Evolutionary conservation across 1,140 invertebrate genomes (phyloP).

Genomic region (Kradibia gibbosae): DNA sequence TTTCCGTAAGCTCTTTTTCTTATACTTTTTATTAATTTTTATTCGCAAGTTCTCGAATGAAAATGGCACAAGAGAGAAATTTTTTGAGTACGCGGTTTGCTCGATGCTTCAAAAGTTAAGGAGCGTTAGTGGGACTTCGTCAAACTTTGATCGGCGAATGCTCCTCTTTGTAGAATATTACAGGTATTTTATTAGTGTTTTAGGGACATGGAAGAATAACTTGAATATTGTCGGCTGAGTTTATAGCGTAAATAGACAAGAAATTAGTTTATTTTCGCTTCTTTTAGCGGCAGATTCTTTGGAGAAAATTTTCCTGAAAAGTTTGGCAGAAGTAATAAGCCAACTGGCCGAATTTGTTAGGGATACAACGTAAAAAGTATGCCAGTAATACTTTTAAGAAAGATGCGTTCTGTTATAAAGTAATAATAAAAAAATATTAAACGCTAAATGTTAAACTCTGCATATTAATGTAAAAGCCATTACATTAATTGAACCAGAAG

Average conservation of each 20-base stretch:
- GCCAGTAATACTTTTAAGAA: too few relatives aligned
- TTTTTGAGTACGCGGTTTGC: neutral
- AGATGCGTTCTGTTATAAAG: too few relatives aligned
- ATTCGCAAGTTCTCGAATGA: neutral
- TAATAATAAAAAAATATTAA: too few relatives aligned
- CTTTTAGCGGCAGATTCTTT: neutral
- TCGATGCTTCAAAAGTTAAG: neutral
- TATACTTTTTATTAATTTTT: neutral
- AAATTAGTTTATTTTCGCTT: neutral
- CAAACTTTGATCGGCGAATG: constrained; percentile 1
- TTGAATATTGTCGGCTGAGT: neutral
- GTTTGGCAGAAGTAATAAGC: neutral
- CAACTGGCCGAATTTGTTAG: neutral
- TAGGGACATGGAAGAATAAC: neutral
- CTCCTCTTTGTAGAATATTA: neutral
- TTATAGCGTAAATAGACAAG: neutral
- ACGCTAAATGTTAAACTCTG: too few relatives aligned
- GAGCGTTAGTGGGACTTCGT: neutral
- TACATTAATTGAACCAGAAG: too few relatives aligned
- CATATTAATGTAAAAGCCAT: too few relatives aligned
- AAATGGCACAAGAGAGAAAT: neutral
- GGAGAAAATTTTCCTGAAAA: neutral
- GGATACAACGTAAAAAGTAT: too few relatives aligned
- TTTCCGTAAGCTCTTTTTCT: neutral
- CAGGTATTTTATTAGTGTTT: neutral